Evolutionary conservation across 2,888 invertebrate genomes (phyloP), one percentile per base, ranked within the genome.

Genomic region (Drosophila ezoana): DNA sequence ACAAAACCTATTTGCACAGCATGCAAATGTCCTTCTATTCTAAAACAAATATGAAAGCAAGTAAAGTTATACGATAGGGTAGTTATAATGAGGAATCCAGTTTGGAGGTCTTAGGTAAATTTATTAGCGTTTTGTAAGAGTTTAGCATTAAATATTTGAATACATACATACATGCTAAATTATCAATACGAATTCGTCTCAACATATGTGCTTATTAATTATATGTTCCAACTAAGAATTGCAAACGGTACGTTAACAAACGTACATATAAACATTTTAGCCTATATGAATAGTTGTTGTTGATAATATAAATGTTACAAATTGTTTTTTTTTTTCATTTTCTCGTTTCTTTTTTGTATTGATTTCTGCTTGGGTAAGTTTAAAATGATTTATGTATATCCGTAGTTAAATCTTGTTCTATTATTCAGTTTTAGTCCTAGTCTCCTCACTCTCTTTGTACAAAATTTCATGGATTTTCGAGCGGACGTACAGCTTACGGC

Each of bases 391-490:
- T 41, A 40, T 37, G n/a, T 33, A 60, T 41, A 44, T 66, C 40
- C 16, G 2, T 35, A 47, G 35, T 18, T 56, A 60, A 23, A 35
- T 2, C 35, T 20, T n/a, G 23, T 43, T 18, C 11, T 41, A 76
- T 62, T 77, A 75, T 54, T 65, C 65, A 38, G 41, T 18, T 53
- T 77, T 71, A 51, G 68, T 11, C 18, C 57, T 13, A 52, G 47
- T 20, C 41, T 68, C 75, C 56, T 80, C 87, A 48, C 63, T 72
- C 49, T 86, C 89, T 66, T 89, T 82, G 64, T 75, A 86, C 44
- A 84, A 11, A 4, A 84, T 32, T 35, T 84, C 83, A 35, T 88
- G 84, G 23, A 84, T 88, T 62, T 83, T 84, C 4, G 89, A 53
- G 32, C 83, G 86, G 33, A 84, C 87, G 20, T 56, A 88, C 4